Percentiles rank a stretch among this genome's conserved stretches.
Conservation (phyloP, 2,113 vertebrate species). For the Acrocephalus arundinaceus region DNA sequence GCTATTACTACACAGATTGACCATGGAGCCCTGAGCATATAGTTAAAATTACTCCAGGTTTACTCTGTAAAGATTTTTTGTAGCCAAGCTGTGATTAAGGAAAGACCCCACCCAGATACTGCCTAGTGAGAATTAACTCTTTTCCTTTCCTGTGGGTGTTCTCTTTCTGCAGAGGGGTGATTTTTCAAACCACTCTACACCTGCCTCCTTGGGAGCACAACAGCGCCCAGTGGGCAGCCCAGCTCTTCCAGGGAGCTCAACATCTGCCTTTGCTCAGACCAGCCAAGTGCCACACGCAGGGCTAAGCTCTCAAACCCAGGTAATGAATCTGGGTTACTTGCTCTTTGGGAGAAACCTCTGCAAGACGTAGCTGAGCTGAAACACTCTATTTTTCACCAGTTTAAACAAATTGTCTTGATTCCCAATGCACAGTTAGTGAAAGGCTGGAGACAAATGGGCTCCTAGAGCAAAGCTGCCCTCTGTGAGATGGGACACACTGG, state of each 20-base stretch:
- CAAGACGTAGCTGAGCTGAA: neutral
- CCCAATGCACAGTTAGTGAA: neutral
- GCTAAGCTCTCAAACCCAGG: neutral
- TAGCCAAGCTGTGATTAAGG: neutral
- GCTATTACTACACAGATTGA: neutral
- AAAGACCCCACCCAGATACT: neutral
- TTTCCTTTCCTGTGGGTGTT: neutral
- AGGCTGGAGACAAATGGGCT: neutral
- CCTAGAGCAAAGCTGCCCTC: neutral
- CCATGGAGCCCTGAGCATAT: neutral
- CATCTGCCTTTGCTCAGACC: neutral
- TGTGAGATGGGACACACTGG: neutral
- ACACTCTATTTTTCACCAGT: neutral
- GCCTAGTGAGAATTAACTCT: neutral
- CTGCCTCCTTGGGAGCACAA: rapidly evolving
- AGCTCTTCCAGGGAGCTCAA: neutral
- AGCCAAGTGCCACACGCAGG: neutral
- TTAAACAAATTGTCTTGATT: neutral
- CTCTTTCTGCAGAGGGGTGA: neutral
- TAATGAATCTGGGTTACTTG: neutral
- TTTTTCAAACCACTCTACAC: neutral
- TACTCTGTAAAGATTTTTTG: neutral
- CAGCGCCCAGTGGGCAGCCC: rapidly evolving
- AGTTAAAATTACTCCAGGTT: neutral
- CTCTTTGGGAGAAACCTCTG: neutral